phyloP scores from a whole-genome alignment of 2,113 vertebrate species.

The Pygoscelis antarcticus region DNA sequence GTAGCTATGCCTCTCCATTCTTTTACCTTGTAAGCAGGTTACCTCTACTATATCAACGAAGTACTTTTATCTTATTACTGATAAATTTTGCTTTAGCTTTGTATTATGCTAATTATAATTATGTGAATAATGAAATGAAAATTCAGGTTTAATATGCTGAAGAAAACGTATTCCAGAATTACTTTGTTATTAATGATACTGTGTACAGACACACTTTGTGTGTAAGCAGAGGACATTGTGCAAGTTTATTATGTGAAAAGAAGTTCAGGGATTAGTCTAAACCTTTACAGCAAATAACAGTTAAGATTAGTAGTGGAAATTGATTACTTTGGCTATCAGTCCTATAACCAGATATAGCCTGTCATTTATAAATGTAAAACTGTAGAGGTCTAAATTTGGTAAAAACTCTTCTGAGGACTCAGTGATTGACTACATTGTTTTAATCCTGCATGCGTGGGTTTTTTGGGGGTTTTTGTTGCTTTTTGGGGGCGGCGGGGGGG shows the following conservation, averaged over 20 bases:
- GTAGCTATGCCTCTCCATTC: neutral
- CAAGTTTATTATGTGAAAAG: neutral
- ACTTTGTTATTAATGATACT: neutral
- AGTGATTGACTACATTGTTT: neutral
- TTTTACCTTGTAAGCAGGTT: neutral
- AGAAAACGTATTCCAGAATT: neutral
- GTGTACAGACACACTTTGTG: neutral
- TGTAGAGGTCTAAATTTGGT: neutral
- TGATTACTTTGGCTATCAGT: neutral
- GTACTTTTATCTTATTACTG: neutral
- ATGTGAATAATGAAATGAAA: neutral
- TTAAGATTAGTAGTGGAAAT: neutral
- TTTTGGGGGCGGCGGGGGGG: neutral
- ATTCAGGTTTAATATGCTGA: neutral
- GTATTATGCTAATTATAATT: neutral
- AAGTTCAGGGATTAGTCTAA: neutral
- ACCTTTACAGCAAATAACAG: neutral
- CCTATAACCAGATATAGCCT: neutral
- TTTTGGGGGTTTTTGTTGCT: neutral
- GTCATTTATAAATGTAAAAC: neutral
- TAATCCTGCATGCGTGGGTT: neutral
- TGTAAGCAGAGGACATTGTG: neutral
- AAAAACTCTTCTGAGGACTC: neutral
- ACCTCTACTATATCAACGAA: neutral
- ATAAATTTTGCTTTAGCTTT: neutral